Evolutionary conservation across 2,113 vertebrate genomes (phyloP).

Genomic region (Thunnus thynnus): DNA sequence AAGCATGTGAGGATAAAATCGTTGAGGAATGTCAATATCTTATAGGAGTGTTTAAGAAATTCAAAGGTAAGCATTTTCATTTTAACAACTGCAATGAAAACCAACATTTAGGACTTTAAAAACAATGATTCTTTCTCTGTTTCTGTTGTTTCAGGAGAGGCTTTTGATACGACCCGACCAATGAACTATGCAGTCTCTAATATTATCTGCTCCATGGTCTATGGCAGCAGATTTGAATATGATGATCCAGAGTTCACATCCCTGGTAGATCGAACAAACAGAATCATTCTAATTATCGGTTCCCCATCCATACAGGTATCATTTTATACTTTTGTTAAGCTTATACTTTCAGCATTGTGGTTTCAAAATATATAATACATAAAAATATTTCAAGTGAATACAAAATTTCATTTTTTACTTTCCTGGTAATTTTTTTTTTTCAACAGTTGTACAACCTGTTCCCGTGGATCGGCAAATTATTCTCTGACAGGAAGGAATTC

Average conservation of each 20-base stretch:
- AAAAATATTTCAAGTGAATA: too few relatives aligned
- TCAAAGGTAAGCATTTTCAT: constrained; percentile 29
- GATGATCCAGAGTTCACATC: constrained; percentile 51
- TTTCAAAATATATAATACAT: too few relatives aligned
- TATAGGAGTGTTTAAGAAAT: constrained; percentile 26
- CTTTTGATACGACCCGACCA: constrained; percentile 8
- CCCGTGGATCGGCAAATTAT: constrained; percentile 28
- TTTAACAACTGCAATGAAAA: too few relatives aligned
- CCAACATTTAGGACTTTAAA: too few relatives aligned
- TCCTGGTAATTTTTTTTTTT: not conserved
- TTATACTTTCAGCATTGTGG: too few relatives aligned
- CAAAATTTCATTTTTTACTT: too few relatives aligned
- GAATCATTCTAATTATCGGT: fast-evolving
- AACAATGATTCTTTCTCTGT: not conserved
- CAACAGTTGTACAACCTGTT: constrained; percentile 64
- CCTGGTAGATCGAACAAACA: constrained; percentile 15
- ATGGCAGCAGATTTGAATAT: constrained; percentile 70
- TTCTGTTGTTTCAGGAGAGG: constrained; percentile 9
- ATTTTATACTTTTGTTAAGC: too few relatives aligned
- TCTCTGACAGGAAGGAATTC: not conserved
- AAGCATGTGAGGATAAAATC: constrained; percentile 64
- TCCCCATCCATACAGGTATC: constrained; percentile 39
- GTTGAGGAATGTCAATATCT: constrained; percentile 53
- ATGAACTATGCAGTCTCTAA: constrained; percentile 47
- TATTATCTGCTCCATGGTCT: constrained; percentile 68